Evolutionary conservation across 1,140 invertebrate genomes (phyloP).

Genomic region (Asobara japonica): DNA sequence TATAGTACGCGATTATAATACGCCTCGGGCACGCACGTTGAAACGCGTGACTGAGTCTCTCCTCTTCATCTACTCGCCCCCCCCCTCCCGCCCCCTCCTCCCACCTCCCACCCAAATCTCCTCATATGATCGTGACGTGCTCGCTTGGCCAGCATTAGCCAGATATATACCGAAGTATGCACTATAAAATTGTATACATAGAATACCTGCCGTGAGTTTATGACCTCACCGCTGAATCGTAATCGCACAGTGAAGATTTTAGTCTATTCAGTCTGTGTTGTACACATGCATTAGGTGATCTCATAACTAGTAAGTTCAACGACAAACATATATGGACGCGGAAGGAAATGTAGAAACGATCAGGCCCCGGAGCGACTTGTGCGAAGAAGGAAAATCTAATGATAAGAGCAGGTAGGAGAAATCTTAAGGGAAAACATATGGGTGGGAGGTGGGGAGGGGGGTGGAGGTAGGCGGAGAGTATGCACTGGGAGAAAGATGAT

Average conservation of each 20-base stretch:
- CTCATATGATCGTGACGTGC: background rate
- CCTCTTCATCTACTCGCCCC: background rate
- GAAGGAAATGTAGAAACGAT: conserved; percentile 11
- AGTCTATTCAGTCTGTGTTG: background rate
- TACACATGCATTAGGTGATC: conserved; percentile 9
- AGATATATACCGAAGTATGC: conserved; percentile 1
- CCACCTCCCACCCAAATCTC: background rate
- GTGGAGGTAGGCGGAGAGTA: background rate
- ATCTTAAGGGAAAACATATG: background rate
- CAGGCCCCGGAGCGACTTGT: background rate
- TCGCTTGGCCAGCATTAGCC: conserved; percentile 3
- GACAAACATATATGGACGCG: conserved; percentile 6
- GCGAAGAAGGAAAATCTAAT: background rate
- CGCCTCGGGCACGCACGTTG: conserved; percentile 13
- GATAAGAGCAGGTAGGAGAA: background rate
- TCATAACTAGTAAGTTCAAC: conserved; percentile 1
- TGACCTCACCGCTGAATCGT: conserved; percentile 12
- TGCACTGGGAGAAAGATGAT: background rate
- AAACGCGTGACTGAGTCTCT: conserved; percentile 13
- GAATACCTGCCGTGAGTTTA: conserved; percentile 4
- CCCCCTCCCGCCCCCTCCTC: background rate
- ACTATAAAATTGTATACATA: conserved; percentile 16
- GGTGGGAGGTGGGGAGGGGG: background rate
- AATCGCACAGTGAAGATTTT: background rate
- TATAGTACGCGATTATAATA: background rate